Base-by-base conservation (phyloP, 1,140 invertebrate species). In the Carcinoscorpius rotundicauda region DNA sequence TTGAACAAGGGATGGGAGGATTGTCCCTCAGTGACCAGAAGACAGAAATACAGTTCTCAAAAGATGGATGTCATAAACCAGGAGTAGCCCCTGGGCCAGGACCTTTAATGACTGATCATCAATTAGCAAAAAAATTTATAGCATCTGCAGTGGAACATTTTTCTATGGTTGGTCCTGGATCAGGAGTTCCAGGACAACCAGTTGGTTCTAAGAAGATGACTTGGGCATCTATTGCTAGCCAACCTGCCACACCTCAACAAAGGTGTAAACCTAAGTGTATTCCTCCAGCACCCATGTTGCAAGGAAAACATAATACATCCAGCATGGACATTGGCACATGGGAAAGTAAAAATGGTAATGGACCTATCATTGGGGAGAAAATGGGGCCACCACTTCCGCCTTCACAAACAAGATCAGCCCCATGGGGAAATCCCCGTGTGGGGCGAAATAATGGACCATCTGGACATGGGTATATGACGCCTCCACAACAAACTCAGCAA, bases 201-300 rank as follows among this genome's bases (percentile, higher is more conserved):
- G 73, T 74, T 63, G 76, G 85, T 65, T 87, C 88, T 64, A 92
- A 95, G 79, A 93, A 95, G 79, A 90, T 91, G 75, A 93, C 92
- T 63, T 98, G 94, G 94, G 94, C 94, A 11, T 91, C 91, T 11
- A 92, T 97, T 70, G 94, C 94, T 52, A 94, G 91, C 71, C 93
- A 97, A 77, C 93, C 94, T 53, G 93, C 93, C 6, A 95, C 96
- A 74, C 89, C 92, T 49, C 87, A 89, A 73, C 79, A 84, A 6
- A 78, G 71, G 75, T 93, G 94, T 75, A 90, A 91, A 76, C 73
- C 80, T 66, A 92, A 93, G 76, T 69, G 68, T 11, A 78, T 78
- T 52, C 64, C 88, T 61, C 71, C 77, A 9, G 91, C 92, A 0
- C 91, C 93, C 72, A 83, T 94, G 58, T 89, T 89, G 51, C 52